Conservation (phyloP, 2,797 vertebrate species). For the Crenuchus spilurus region DNA sequence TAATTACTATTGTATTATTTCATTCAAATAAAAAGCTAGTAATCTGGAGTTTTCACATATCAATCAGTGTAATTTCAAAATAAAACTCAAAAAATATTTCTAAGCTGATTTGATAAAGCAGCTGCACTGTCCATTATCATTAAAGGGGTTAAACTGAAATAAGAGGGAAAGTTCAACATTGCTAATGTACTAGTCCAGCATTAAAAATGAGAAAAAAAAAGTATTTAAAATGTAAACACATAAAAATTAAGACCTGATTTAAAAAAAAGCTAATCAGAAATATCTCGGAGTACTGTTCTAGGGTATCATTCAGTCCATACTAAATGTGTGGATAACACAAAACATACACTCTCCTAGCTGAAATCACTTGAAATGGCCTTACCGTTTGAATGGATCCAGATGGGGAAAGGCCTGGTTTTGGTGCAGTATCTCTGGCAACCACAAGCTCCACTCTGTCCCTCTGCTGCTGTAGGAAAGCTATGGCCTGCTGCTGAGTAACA, state of each 20-base stretch:
- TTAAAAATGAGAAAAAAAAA: not conserved
- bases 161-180: too few species aligned
- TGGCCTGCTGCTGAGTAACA: slow-evolving; percentile 89
- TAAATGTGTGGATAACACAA: not conserved
- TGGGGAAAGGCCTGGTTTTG: slow-evolving; percentile 51
- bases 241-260: not conserved
- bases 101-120: too few species aligned
- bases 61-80: too few species aligned
- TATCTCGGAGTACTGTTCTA: not conserved
- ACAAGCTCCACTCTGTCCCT: slow-evolving; percentile 83
- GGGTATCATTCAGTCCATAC: not conserved
- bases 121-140: too few species aligned
- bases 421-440: slow-evolving; percentile 80
- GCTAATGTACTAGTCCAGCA: not conserved
- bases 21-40: too few species aligned
- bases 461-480: slow-evolving; percentile 88
- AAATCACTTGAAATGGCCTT: slow-evolving; percentile 58
- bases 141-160: not conserved
- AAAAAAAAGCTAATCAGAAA: not conserved
- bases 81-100: too few species aligned
- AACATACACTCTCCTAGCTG: not conserved
- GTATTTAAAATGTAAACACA: slow-evolving; percentile 7
- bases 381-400: slow-evolving; percentile 72
- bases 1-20: too few species aligned
- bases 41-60: too few species aligned